Evolutionary conservation across 2,797 vertebrate genomes (phyloP), one percentile per base, ranked within the genome.

Genomic region (Periophthalmus magnuspinnatus): DNA sequence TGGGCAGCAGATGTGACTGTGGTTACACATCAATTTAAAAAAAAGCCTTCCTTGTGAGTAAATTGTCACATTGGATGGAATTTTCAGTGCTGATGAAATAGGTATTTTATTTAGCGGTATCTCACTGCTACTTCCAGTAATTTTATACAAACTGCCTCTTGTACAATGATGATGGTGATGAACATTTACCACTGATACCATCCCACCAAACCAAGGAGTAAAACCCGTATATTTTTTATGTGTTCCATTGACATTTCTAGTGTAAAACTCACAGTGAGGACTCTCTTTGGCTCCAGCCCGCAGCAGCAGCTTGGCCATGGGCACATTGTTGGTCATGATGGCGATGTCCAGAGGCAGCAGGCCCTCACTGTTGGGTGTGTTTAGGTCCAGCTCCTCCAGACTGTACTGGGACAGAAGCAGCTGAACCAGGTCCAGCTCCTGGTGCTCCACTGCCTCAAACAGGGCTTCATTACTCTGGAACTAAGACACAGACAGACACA

Each of bases 311-410:
- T 93, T 95, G 69, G 96, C 96, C 28, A 97, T 95, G 63, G 96
- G 96, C 17, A 94, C 90, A 0, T 97, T 97, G 91, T 97, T 97
- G 85, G 96, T 97, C 95, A 97, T 97, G 89, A 97, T 94, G 67
- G 96, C 95, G 0, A 97, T 94, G 77, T 97, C 96, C 28, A 97
- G 91, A 0, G 96, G 96, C 59, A 96, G 90, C n/a, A 97, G 94
- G 17, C 96, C 96, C 76, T 97, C 96, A 0, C 96, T 96, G 91
- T 97, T 97, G 0, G 96, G 96, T 13, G 96, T 96, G 90, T 96
- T 97, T 58, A 96, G 92, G 84, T 97, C 96, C 88, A 97, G 92
- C 84, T 97, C 96, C 81, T 97, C 96, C 0, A 93, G 87, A 83
- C 95, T 96, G 87, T 96, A 96, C 86, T 95, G 94, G 74, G 91